Base-by-base conservation (phyloP, 2,888 invertebrate species). In the Fragum fragum region DNA sequence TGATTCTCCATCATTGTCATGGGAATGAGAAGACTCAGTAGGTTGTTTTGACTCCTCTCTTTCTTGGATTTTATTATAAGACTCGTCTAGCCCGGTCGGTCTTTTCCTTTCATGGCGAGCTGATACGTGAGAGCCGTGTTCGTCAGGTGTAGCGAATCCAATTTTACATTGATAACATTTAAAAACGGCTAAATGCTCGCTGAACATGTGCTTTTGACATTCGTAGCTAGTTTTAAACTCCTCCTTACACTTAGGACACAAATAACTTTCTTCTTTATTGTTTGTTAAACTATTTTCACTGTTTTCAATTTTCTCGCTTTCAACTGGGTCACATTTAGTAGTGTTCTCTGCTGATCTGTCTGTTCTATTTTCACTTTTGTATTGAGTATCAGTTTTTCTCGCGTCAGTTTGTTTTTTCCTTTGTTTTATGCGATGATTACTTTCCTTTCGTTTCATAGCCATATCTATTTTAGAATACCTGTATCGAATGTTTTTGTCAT, bases 141-240 rank as follows among this genome's bases (percentile, higher is more conserved):
- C 57, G 9, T 23, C 57, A 6, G 28, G 23, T 21, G 32, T 36
- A 36, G n/a, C 36, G 32, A 63, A 63, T 2, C 32, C 63, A 63
- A 63, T 7, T 63, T 14, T 21, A 63, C 63, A 63, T 36, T 32
- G n/a, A 36, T 18, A 9, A 63, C 63, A 63, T 36, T 63, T 63
- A 9, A 32, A 63, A 36, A 63, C 63, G 9, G n/a, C 63, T n/a
- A 32, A 29, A 36, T 63, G 63, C 3, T 16, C 63, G 7, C 26
- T 57, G 32, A 28, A 63, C 63, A 63, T 1, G 28, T 63, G 63
- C 32, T 32, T 63, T 9, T 32, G 29, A 2, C 26, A 29, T 0
- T 36, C 63, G 32, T 23, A 11, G 23, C 57, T 26, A 7, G 57
- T 18, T 26, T 57, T 11, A 57, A 57, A 57, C 14, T 1, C 14